These are phyloP conservation scores for Sorex araneus DNA, from an alignment of 2,113 vertebrate species.

Conservation along the genomic window DNA sequence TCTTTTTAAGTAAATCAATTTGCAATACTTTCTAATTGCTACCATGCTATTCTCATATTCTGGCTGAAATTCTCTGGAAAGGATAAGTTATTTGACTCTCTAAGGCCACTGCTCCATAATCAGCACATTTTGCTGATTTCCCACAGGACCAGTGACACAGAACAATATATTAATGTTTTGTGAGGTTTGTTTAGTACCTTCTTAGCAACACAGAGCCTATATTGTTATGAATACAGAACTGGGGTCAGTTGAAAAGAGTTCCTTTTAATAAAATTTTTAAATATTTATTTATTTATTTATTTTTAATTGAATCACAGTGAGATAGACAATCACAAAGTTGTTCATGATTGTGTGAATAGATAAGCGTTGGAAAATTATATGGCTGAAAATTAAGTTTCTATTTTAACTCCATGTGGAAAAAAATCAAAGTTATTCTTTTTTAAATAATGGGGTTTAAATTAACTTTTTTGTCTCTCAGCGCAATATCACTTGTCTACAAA, in stretches of 20 bases:
- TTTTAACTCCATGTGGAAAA: conserved; percentile 40
- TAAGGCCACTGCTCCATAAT: conserved; percentile 4
- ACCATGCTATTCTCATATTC: neutral
- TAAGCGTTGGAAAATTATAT: too few relatives aligned
- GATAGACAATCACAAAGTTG: too few relatives aligned
- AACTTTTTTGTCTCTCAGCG: conserved; percentile 43
- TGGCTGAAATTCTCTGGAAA: conserved; percentile 49
- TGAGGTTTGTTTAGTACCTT: conserved; percentile 53
- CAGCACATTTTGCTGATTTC: conserved; percentile 56
- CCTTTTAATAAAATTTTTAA: too few relatives aligned
- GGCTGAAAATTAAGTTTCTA: neutral
- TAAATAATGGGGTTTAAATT: neutral
- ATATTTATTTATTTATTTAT: too few relatives aligned
- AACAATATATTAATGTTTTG: conserved; percentile 39
- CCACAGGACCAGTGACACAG: neutral
- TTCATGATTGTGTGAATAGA: too few relatives aligned
- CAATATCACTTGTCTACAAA: conserved; percentile 2
- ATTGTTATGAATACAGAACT: conserved; percentile 24
- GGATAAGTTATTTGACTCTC: neutral
- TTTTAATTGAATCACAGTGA: too few relatives aligned
- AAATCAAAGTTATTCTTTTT: conserved; percentile 4
- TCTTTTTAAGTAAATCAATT: conserved; percentile 28
- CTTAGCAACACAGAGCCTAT: conserved; percentile 27
- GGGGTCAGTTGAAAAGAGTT: conserved; percentile 25
- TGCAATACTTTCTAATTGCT: conserved; percentile 23